Evolutionary conservation across 2,888 invertebrate genomes (phyloP), one percentile per base, ranked within the genome.

Genomic region (Chrysolina oricalcia): DNA sequence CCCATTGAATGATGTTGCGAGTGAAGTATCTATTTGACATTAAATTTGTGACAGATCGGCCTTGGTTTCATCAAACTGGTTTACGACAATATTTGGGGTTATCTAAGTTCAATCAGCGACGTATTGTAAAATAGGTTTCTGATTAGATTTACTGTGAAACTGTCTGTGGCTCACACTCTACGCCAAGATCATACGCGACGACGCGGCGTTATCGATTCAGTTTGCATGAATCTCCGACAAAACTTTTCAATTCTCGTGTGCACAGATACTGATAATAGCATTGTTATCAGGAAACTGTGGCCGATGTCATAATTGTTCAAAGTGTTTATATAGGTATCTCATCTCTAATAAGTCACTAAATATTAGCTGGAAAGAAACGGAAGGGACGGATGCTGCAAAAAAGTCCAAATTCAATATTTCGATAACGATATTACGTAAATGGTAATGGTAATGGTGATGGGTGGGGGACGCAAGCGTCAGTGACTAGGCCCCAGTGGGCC

Each of bases 1-100:
- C 53, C 53, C 53, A 53, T 50, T 50, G 67, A 67, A 41, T 40
- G 50, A 67, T 68, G 35, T 64, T 64, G 10, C 19, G 68, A 68
- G 19, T 40, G 23, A 50, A 53, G 68, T 35, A 68, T 68, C 53
- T n/a, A 53, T n/a, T 68, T 68, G 68, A 53, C 68, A 68, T 68
- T n/a, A 50, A 53, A 11, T 68, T 48, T 35, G 41, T 68, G 40
- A 56, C 53, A 59, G 21, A 53, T 53, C 53, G 19, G 15, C 43
- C 43, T 15, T 43, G 43, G 13, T 43, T 43, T 43, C 43, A 19
- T 43, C 43, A 19, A 53, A 15, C 6, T 46, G 50, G 15, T 27
- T 67, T 13, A n/a, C 27, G 6, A 11, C 17, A 27, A 23, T 21
- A 27, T 66, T 43, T 27, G 46, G 50, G 68, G 68, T 68, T 68